Percentiles rank a stretch among this genome's conserved stretches.
These are phyloP conservation scores for Neoascia interrupta DNA, from an alignment of 2,888 invertebrate genomes.

Conservation along the genomic window DNA sequence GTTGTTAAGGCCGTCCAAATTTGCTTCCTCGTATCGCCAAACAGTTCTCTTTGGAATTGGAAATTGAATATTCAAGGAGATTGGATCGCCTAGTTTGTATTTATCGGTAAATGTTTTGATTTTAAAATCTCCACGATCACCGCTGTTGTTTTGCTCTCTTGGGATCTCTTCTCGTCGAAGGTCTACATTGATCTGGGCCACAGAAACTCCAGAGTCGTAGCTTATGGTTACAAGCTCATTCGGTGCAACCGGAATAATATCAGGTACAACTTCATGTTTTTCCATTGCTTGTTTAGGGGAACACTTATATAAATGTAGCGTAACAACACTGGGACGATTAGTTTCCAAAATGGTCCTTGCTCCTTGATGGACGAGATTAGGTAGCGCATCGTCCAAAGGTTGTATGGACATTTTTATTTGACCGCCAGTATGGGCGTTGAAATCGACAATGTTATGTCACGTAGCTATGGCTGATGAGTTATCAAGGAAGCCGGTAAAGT, in stretches of 20 bases:
- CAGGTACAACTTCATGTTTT: constrained; percentile 85
- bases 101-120: constrained; percentile 89
- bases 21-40: no score
- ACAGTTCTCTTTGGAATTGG: no score
- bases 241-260: constrained; percentile 86
- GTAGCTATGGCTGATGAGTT: no score
- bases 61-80: no score
- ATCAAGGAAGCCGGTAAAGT: no score
- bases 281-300: constrained; percentile 71
- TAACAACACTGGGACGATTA: constrained; percentile 27
- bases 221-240: constrained; percentile 79
- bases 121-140: constrained; percentile 83
- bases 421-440: no score
- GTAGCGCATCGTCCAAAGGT: no score
- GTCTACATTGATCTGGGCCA: constrained; percentile 83
- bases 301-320: constrained; percentile 28
- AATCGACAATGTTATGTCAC: no score
- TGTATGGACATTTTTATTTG: no score
- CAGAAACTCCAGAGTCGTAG: constrained; percentile 79
- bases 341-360: constrained; percentile 6
- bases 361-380: constrained; percentile 39
- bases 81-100: constrained; percentile 88
- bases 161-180: constrained; percentile 81
- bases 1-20: no score
- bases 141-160: constrained; percentile 80